A percentile compares a stretch with the other conserved stretches of the same genome.
phyloP scores from a whole-genome alignment of 2,797 vertebrate species.

The Gymnothorax javanicus region DNA sequence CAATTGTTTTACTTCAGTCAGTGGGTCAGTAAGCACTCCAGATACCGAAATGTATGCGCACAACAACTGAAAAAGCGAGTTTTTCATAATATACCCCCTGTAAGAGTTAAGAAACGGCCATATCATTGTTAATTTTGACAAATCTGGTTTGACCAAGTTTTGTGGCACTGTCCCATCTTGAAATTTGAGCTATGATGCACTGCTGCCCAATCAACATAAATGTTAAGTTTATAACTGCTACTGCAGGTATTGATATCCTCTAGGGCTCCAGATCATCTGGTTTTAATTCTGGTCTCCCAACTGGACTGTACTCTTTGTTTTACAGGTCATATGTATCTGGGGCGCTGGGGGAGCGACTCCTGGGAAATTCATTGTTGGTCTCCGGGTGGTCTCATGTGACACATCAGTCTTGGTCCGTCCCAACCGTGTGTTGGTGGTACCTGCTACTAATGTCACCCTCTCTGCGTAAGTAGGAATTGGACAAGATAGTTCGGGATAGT shows the following conservation, averaged over 20 bases:
- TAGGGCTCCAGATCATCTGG: background rate
- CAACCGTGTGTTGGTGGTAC: slow-evolving; percentile 91
- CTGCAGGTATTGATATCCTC: background rate
- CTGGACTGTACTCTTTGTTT: background rate
- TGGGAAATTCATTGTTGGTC: slow-evolving; percentile 93
- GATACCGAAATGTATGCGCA: no score
- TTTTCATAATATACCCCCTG: no score
- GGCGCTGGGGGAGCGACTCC: slow-evolving; percentile 96
- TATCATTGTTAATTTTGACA: background rate
- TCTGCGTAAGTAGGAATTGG: slow-evolving; percentile 84
- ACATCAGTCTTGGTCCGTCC: slow-evolving; percentile 90
- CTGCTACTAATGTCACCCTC: slow-evolving; percentile 92
- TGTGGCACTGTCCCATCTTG: background rate
- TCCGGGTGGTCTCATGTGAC: slow-evolving; percentile 92
- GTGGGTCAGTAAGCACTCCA: no score
- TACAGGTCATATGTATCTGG: slow-evolving; percentile 95
- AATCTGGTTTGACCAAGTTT: background rate
- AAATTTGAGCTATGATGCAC: background rate
- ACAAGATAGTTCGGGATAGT: no score
- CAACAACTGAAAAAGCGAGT: no score
- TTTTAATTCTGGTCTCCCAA: background rate
- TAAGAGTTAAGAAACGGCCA: no score
- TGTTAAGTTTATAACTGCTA: background rate
- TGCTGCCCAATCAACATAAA: background rate
- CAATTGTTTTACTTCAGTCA: no score